phyloP scores from a whole-genome alignment of 2,888 invertebrate species.

The Dolomedes plantarius region DNA sequence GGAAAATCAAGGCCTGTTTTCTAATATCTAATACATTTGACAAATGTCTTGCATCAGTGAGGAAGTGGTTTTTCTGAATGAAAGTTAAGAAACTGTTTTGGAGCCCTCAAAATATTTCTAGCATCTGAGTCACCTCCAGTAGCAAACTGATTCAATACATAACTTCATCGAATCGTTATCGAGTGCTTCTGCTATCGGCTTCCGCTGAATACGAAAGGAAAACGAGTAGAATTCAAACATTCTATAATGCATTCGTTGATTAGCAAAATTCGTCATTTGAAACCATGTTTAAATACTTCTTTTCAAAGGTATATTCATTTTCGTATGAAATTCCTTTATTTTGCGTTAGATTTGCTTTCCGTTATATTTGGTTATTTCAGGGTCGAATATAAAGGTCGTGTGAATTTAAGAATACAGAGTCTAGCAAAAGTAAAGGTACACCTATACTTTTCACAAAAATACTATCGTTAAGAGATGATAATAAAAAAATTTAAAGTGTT shows the following conservation, averaged over 20 bases:
- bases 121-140: too few relatives aligned
- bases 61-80: too few relatives aligned
- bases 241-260: conserved; percentile 46
- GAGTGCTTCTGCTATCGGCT: conserved; percentile 29
- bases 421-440: too few relatives aligned
- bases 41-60: too few relatives aligned
- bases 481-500: too few relatives aligned
- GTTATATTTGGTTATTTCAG: neutral
- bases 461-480: too few relatives aligned
- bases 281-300: conserved; percentile 15
- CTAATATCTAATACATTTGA: too few relatives aligned
- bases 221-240: conserved; percentile 4
- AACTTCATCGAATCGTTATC: neutral
- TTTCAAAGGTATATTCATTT: conserved; percentile 22
- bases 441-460: too few relatives aligned
- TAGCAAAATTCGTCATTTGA: conserved; percentile 29
- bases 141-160: too few relatives aligned
- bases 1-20: too few relatives aligned
- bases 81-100: too few relatives aligned
- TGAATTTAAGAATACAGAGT: neutral
- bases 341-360: neutral
- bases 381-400: conserved; percentile 62
- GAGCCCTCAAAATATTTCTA: too few relatives aligned
- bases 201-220: conserved; percentile 53
- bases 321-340: neutral